These are phyloP conservation scores for Bombus affinis DNA, from an alignment of 1,140 invertebrate species.

Conservation along the genomic window DNA sequence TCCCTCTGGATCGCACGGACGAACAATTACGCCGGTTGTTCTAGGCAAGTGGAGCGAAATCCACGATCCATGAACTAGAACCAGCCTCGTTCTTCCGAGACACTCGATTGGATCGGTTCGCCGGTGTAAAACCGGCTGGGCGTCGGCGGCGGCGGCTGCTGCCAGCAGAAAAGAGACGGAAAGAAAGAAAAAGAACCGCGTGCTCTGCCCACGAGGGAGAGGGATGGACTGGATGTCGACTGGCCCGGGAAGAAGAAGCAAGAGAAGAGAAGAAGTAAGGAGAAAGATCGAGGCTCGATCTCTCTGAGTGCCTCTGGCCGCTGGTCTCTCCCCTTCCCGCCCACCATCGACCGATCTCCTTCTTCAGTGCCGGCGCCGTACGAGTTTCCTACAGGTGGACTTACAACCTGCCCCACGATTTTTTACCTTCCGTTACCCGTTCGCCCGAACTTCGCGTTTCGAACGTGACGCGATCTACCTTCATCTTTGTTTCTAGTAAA, in stretches of 20 bases:
- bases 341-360: slow-evolving; percentile 65
- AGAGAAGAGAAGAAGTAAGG: slow-evolving; percentile 14
- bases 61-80: slow-evolving; percentile 61
- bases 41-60: slow-evolving; percentile 66
- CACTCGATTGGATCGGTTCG: slow-evolving; percentile 65
- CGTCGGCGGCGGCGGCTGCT: slow-evolving; percentile 78
- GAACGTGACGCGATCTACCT: slow-evolving; percentile 1
- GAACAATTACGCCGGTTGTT: slow-evolving; percentile 59
- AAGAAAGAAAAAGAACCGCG: slow-evolving; percentile 25
- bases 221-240: slow-evolving; percentile 11
- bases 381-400: slow-evolving; percentile 62
- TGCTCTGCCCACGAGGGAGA: slow-evolving; percentile 1
- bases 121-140: slow-evolving; percentile 79
- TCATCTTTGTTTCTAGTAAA: not conserved
- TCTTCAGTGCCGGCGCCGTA: slow-evolving; percentile 71
- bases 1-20: not conserved
- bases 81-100: slow-evolving; percentile 56
- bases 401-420: slow-evolving; percentile 62
- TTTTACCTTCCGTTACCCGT: slow-evolving; percentile 39
- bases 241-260: not conserved
- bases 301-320: slow-evolving; percentile 78
- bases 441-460: slow-evolving; percentile 10
- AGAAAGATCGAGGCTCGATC: slow-evolving; percentile 72
- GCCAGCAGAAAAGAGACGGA: slow-evolving; percentile 65
- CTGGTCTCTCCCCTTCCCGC: slow-evolving; percentile 69